phyloP scores from a whole-genome alignment of 2,888 invertebrate genomes.

The Omphaloscelis lunosa region DNA sequence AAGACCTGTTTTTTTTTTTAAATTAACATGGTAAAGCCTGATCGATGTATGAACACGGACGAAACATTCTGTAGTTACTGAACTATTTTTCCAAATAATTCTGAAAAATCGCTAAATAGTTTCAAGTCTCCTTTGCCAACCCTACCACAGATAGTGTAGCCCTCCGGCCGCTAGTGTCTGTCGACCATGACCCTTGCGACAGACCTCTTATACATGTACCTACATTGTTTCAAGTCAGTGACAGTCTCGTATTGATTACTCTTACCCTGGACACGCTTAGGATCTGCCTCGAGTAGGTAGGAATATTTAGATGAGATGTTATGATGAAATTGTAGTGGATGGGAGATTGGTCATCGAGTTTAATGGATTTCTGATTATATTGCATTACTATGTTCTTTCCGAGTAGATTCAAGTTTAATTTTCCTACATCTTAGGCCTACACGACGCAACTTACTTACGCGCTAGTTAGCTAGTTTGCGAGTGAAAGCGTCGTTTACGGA shows the following conservation, averaged over 20 bases:
- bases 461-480: too few relatives aligned
- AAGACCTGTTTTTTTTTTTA: background rate
- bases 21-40: background rate
- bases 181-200: slow-evolving; percentile 63
- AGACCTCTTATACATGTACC: slow-evolving; percentile 43
- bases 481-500: too few relatives aligned
- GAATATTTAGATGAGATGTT: slow-evolving; percentile 34
- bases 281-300: background rate
- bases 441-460: too few relatives aligned
- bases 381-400: background rate
- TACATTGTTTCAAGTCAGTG: slow-evolving; percentile 57
- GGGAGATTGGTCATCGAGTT: background rate
- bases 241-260: slow-evolving; percentile 60
- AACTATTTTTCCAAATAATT: background rate
- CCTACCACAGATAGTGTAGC: slow-evolving; percentile 48
- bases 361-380: too few relatives aligned
- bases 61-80: background rate
- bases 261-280: slow-evolving; percentile 15
- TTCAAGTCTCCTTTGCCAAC: slow-evolving; percentile 31
- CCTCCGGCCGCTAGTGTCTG: slow-evolving; percentile 48
- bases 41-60: background rate
- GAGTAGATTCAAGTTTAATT: background rate
- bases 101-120: background rate
- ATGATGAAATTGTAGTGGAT: background rate
- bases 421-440: background rate